Evolutionary conservation across 2,797 vertebrate genomes (phyloP), one percentile per base, ranked within the genome.

Genomic region (Limosa lapponica): DNA sequence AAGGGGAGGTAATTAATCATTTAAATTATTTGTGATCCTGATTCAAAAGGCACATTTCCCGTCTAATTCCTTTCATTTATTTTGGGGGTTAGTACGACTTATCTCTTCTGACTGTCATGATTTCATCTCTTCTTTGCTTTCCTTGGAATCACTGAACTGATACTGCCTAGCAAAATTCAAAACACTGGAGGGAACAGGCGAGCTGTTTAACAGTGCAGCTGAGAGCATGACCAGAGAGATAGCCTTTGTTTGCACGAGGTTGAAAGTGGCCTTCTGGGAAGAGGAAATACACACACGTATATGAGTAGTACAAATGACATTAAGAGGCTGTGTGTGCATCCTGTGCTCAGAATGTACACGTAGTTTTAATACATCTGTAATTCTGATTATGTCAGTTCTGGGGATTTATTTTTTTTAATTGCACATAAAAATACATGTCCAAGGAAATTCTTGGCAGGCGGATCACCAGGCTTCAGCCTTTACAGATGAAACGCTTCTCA

Each of bases 81-180:
- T 96, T 89, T 25, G 41, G 19, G 83, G 43, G 18, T 78, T 87
- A 71, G 74, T 87, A 71, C 4, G 2, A 67, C 37, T 93, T 93
- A 72, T 70, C 92, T 91, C 65, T 89, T 87, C 52, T 59, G 46
- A 83, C 79, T 89, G 71, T 71, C 67, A 48, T 92, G 86, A 87
- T 91, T 96, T 93, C 92, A 87, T 71, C 46, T 93, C 43, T 92
- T 20, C 82, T 84, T 89, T 95, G 82, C 91, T 96, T 87, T 92
- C 84, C 65, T 88, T 93, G 91, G 84, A 95, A 89, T 78, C 4
- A 0, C n/a, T 80, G 57, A 64, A 34, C 61, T 72, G 88, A 94
- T 59, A 82, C 74, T 72, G 81, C 78, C 73, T 78, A 83, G 49
- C 30, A 89, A 91, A 95, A 78, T 46, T 62, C 64, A 74, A 69